Evolutionary conservation across 2,113 vertebrate species (phyloP), one percentile per base, ranked within the genome.

Genomic region (Amblyopsis rosae): DNA sequence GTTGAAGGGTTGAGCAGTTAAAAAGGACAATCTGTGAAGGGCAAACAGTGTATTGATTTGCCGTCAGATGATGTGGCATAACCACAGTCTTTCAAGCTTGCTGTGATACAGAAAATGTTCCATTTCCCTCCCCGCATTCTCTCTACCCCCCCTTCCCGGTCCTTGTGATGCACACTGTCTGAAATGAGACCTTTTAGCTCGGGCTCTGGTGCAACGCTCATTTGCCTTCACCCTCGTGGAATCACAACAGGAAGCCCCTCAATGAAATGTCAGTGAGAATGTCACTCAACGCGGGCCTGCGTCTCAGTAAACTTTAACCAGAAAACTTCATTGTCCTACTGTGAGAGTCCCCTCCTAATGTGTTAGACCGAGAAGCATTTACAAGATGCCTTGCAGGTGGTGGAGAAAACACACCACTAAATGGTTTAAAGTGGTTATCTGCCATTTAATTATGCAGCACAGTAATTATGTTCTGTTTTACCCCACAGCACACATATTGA

Each of bases 31-130:
- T 57, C 41, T 59, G 48, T 70, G 19, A 69, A 72, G 72, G 59
- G 51, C 32, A 80, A 74, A 67, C 33, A 59, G 55, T 54, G 58
- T 19, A 70, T 59, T 47, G 47, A 72, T 72, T 62, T 4, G 19
- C 57, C 68, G 67, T 67, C 17, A 35, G 56, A 59, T 56, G 49
- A 75, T 57, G 59, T 5, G 4, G 41, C 11, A 17, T 51, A 69
- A 72, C 19, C 35, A 50, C 53, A 17, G 47, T 48, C 48, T 67
- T 69, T 45, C 1, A 41, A 26, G 58, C 41, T 46, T 9, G 16
- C 59, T 32, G 48, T 16, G 41, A 46, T 32, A n/a, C 41, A 67
- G 56, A 72, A 51, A 51, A 15, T 26, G 45, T 69, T 67, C 35
- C 12, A 10, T 48, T 58, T 13, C 12, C 46, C 26, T 45, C 11